Conservation (phyloP, 1,140 invertebrate genomes). For the Brachionus asplanchnoidis region DNA sequence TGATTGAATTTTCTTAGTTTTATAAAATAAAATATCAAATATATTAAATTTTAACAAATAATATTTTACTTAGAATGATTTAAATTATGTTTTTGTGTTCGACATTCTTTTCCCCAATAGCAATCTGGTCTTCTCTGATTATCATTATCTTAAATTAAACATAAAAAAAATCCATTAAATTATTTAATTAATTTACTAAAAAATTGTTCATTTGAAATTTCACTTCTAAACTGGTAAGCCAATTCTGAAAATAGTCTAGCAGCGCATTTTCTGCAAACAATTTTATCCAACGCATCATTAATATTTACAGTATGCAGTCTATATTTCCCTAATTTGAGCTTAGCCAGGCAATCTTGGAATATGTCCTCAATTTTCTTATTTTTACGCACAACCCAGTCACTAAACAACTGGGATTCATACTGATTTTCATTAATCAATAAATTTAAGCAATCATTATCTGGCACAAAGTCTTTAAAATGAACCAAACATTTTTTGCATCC, state of each 20-base stretch:
- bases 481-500: conserved; percentile 51
- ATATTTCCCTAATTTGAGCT: conserved; percentile 47
- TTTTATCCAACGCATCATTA: conserved; percentile 30
- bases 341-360: conserved; percentile 46
- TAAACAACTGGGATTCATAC: conserved; percentile 51
- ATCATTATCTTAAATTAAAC: neutral
- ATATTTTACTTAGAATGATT: conserved; percentile 50
- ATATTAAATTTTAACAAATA: neutral
- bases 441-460: conserved; percentile 49
- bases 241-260: conserved; percentile 49
- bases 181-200: conserved; percentile 46
- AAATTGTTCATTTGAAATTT: conserved; percentile 47
- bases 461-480: conserved; percentile 51
- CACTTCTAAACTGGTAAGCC: conserved; percentile 50
- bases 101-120: conserved; percentile 53
- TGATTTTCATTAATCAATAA: conserved; percentile 50
- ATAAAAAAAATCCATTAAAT: neutral
- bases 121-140: conserved; percentile 46
- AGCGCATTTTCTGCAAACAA: conserved; percentile 50
- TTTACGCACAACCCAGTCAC: conserved; percentile 49
- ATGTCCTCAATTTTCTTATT: conserved; percentile 48
- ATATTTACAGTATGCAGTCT: conserved; percentile 20
- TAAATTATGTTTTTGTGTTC: conserved; percentile 52
- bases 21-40: neutral
- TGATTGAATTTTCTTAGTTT: conserved; percentile 48